These are phyloP conservation scores for Linepithema humile DNA, from an alignment of 1,140 invertebrate species.

Conservation along the genomic window DNA sequence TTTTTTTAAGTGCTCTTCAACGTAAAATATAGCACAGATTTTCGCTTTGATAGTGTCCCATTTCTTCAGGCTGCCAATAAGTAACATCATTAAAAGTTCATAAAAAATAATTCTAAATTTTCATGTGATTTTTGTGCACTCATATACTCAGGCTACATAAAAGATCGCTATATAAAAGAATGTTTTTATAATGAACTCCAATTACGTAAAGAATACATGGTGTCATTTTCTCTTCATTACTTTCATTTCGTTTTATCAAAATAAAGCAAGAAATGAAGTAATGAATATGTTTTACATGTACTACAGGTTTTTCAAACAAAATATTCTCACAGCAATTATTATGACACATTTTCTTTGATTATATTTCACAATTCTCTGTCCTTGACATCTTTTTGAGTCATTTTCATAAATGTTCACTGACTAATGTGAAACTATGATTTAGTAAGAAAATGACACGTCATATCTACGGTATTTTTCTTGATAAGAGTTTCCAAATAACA, in stretches of 20 bases:
- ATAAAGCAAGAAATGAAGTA: background rate
- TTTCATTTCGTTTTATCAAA: background rate
- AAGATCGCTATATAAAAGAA: background rate
- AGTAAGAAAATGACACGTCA: background rate
- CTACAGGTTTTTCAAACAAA: background rate
- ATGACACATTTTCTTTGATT: background rate
- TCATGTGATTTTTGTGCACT: too few relatives aligned
- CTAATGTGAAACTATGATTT: background rate
- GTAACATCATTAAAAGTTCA: slow-evolving; percentile 11
- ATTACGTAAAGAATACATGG: slow-evolving; percentile 9
- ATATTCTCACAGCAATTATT: background rate
- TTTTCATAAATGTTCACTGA: background rate
- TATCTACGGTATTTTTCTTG: too few relatives aligned
- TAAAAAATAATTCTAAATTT: slow-evolving; percentile 1
- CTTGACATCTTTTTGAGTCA: background rate
- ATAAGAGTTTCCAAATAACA: background rate
- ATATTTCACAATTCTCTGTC: background rate
- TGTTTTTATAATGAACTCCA: background rate
- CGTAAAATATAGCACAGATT: background rate
- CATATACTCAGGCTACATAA: background rate
- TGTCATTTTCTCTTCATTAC: background rate
- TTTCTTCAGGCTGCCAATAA: background rate
- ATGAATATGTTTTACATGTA: background rate
- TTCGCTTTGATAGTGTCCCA: background rate
- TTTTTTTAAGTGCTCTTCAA: background rate